Evolutionary conservation across 2,113 vertebrate species (phyloP).

Genomic region (Nyctibius bracteatus): DNA sequence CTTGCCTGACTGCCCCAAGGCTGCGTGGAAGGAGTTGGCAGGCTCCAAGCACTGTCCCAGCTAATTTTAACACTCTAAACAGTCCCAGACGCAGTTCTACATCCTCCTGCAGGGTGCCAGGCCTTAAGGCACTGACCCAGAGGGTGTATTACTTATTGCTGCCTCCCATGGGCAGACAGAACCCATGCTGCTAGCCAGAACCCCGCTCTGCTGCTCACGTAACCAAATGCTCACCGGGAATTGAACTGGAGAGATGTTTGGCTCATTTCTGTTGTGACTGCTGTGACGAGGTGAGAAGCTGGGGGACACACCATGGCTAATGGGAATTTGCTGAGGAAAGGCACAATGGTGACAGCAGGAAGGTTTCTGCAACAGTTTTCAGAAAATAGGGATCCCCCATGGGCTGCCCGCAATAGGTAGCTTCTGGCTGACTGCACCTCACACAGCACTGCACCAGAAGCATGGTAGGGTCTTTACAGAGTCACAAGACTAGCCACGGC

Average conservation of each 20-base stretch:
- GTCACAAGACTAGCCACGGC: not conserved
- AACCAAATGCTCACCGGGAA: not conserved
- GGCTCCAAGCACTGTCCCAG: not conserved
- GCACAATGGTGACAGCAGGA: not conserved
- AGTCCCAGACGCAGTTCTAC: not conserved
- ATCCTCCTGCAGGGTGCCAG: not conserved
- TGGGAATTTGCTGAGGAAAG: not conserved
- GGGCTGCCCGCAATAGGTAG: not conserved
- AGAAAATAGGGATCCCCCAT: not conserved
- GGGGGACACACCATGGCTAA: rapidly evolving
- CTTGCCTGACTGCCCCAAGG: not conserved
- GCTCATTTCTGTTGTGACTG: not conserved
- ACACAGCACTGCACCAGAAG: not conserved
- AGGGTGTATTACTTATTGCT: not conserved
- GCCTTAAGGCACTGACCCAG: not conserved
- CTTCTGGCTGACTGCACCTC: not conserved
- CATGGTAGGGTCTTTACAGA: not conserved
- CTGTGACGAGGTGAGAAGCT: not conserved
- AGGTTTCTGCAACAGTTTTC: not conserved
- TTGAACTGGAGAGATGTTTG: not conserved
- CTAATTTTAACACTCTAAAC: not conserved
- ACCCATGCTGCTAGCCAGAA: not conserved
- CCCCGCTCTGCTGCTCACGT: slow-evolving; percentile 37
- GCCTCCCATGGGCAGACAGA: not conserved
- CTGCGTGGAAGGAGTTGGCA: not conserved